A percentile compares a stretch with the other conserved stretches of the same genome.
Evolutionary conservation across 1,140 invertebrate genomes (phyloP).

Genomic region (Drosophila pectinifera): DNA sequence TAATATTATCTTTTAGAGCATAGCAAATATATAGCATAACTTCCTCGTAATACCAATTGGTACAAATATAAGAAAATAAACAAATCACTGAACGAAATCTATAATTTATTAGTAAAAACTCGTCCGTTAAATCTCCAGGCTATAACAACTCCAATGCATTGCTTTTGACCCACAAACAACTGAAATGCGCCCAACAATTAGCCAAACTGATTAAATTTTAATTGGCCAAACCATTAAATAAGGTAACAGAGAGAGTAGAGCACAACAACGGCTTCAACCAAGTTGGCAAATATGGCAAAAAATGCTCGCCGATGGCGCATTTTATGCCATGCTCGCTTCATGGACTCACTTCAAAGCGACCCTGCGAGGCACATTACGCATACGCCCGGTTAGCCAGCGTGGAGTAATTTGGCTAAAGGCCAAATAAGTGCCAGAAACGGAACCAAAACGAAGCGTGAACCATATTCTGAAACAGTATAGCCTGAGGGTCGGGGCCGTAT

Average conservation of each 20-base stretch:
- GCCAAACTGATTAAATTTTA: constrained; percentile 37
- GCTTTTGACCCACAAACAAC: not conserved
- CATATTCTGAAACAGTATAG: constrained; percentile 58
- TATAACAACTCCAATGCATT: too few species aligned
- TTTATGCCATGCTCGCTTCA: constrained; percentile 20
- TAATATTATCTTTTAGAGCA: too few species aligned
- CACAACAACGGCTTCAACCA: constrained; percentile 5
- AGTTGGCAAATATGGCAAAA: constrained; percentile 32
- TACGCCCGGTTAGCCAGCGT: constrained; percentile 50
- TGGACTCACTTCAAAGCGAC: constrained; percentile 43
- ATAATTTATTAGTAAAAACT: too few species aligned
- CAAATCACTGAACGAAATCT: too few species aligned
- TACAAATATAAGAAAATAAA: too few species aligned
- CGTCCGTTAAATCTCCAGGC: too few species aligned
- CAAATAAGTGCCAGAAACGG: constrained; percentile 59
- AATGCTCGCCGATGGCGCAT: constrained; percentile 32
- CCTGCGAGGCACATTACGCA: constrained; percentile 51
- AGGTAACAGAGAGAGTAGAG: constrained; percentile 3
- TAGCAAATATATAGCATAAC: too few species aligned
- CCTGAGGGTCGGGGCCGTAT: not conserved
- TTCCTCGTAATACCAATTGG: too few species aligned
- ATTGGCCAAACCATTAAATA: constrained; percentile 35
- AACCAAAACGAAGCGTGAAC: constrained; percentile 38
- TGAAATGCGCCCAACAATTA: constrained; percentile 47
- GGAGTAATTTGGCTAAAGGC: constrained; percentile 60